Percentiles rank a stretch among this genome's conserved stretches.
phyloP scores from a whole-genome alignment of 2,888 invertebrate genomes.

The Hirtodrosophila confusa region DNA sequence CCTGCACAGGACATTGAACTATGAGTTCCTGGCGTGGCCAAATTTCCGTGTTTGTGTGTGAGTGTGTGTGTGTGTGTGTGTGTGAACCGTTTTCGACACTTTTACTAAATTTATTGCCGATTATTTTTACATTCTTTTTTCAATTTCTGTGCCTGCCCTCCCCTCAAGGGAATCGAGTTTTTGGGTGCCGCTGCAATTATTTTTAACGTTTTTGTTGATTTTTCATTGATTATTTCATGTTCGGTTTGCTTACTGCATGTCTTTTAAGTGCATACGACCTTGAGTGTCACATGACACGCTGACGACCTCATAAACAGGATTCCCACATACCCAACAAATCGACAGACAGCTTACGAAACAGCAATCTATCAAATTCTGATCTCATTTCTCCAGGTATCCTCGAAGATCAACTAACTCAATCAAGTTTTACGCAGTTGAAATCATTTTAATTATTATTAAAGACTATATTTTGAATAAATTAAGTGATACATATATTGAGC shows the following conservation, averaged over 20 bases:
- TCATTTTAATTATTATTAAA: no score
- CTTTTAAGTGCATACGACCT: neutral
- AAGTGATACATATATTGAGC: no score
- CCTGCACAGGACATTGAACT: slow-evolving; percentile 80
- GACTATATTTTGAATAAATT: no score
- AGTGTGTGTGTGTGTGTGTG: slow-evolving; percentile 32
- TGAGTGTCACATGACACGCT: slow-evolving; percentile 25
- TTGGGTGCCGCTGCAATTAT: slow-evolving; percentile 66
- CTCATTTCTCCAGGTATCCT: no score
- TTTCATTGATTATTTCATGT: slow-evolving; percentile 61
- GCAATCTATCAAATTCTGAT: no score
- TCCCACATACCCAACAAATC: no score
- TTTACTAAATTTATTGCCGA: slow-evolving; percentile 77
- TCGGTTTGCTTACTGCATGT: slow-evolving; percentile 7
- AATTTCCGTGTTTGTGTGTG: slow-evolving; percentile 59
- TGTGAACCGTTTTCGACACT: slow-evolving; percentile 77
- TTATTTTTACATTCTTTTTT: slow-evolving; percentile 80
- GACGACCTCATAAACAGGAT: neutral
- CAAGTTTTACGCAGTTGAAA: no score
- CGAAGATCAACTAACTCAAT: no score
- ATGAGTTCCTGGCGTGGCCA: slow-evolving; percentile 73
- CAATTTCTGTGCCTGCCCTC: slow-evolving; percentile 39
- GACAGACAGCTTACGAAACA: no score
- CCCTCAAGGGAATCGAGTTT: slow-evolving; percentile 14
- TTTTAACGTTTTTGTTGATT: slow-evolving; percentile 75